Evolutionary conservation across 2,797 vertebrate genomes (phyloP).

Genomic region (Sparus aurata): DNA sequence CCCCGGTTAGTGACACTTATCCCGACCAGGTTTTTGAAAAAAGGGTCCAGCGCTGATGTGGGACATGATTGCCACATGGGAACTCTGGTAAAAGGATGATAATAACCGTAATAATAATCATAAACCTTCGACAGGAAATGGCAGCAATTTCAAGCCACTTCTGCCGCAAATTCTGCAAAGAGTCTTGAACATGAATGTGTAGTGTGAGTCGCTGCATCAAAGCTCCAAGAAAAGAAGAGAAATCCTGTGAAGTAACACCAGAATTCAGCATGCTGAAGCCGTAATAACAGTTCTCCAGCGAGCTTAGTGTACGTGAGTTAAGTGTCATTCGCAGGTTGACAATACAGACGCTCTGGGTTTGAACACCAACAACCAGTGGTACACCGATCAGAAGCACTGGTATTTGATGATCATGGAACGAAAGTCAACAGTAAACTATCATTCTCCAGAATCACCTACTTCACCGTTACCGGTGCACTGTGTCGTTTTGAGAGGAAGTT

Average conservation of each 20-base stretch:
- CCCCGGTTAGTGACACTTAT: neutral
- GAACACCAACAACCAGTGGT: too few species aligned
- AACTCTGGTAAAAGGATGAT: neutral
- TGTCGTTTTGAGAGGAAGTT: too few species aligned
- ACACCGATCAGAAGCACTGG: too few species aligned
- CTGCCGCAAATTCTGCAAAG: neutral
- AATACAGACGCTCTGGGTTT: too few species aligned
- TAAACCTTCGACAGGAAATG: neutral
- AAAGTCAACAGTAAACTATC: too few species aligned
- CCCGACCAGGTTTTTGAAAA: slow-evolving; percentile 8
- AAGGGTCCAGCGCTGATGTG: neutral
- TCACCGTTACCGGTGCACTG: too few species aligned
- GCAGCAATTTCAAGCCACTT: neutral
- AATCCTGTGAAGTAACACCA: neutral
- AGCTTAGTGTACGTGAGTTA: neutral
- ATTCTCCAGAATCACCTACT: too few species aligned
- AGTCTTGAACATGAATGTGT: neutral
- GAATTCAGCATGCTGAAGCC: neutral
- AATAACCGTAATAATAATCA: neutral
- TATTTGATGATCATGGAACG: too few species aligned
- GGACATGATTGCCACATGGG: neutral
- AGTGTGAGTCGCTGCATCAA: neutral
- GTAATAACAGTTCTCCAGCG: neutral
- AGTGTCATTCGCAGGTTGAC: too few species aligned
- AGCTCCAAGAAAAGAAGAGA: slow-evolving; percentile 10